phyloP scores from a whole-genome alignment of 2,113 vertebrate genomes.

The Onychostoma macrolepis region DNA sequence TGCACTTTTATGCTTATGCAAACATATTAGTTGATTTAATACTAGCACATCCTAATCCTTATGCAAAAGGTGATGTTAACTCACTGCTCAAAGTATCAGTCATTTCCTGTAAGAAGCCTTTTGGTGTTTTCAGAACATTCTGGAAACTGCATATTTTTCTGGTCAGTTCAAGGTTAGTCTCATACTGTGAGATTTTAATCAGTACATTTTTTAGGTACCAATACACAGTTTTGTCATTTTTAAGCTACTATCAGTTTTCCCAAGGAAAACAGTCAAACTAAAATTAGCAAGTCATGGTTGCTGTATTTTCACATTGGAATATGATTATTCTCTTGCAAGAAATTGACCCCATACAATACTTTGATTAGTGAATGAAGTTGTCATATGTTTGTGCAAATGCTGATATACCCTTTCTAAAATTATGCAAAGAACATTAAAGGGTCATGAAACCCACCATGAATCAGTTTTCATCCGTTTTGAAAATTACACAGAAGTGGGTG shows the following conservation, averaged over 20 bases:
- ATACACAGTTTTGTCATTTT: not conserved
- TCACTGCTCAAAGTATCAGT: not conserved
- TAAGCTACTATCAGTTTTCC: not conserved
- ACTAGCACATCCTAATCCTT: not conserved
- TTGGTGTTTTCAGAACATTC: constrained; percentile 11
- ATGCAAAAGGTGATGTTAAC: not conserved
- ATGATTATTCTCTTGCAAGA: not conserved
- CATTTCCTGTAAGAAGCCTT: not conserved
- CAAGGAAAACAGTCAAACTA: not conserved
- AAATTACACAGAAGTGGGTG: not conserved
- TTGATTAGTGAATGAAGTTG: not conserved
- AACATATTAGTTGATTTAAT: constrained; percentile 7
- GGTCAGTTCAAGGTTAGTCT: constrained; percentile 24
- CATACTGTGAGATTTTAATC: not conserved
- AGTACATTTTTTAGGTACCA: not conserved
- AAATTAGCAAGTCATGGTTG: not conserved
- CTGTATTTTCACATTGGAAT: not conserved
- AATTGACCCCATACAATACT: not conserved
- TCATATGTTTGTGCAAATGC: constrained; percentile 4
- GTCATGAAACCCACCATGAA: not conserved
- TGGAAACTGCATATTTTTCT: not conserved
- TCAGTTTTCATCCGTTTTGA: not conserved
- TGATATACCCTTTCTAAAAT: not conserved
- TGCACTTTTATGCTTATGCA: constrained; percentile 41
- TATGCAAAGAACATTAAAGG: constrained; percentile 2